Base-by-base conservation (phyloP, 2,888 invertebrate genomes). In the Tridacna crocea region DNA sequence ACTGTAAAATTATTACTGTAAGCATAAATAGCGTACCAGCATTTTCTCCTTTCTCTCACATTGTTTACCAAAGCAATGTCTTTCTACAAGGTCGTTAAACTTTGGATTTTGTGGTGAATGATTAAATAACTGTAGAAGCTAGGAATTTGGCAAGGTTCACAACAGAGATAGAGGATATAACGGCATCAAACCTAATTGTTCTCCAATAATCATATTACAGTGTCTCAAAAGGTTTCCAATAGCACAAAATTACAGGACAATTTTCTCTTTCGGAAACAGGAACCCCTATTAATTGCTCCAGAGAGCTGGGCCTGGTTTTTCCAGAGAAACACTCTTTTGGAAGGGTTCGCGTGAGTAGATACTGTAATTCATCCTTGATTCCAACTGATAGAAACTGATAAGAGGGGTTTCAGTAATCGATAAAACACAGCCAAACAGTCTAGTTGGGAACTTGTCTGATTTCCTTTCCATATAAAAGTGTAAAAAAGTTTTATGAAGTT, bases 371-470 rank as follows among this genome's bases (percentile, higher is more conserved):
- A 79, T 79, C 79, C 66, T 65, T 58, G 55, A 77, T 60, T 60
- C 73, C 15, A 63, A 77, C 83, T 83, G 83, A 83, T 83, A 83
- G 79, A 63, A 73, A 66, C 78, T 74, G 79, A 79, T 79, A 83
- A 79, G 27, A 60, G 79, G 74, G 76, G 72, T 72, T 63, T 58
- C 61, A 58, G 70, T 79, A 68, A 83, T 83, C 83, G 79, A 83
- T 83, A 79, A 79, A 76, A 46, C 77, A 77, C 65, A 79, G 63
- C 77, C 72, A 58, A 66, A 73, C 36, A n/a, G 58, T 55, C 68
- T 55, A 70, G 13, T 24, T 55, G 2, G 55, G 36, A 36, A 36
- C 36, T 36, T 36, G 36, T 36, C 36, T 36, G 36, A 36, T 65
- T 51, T 75, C 46, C 36, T 70, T 47, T 8, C 22, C 4, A 10